Conservation (phyloP, 2,888 invertebrate species). For the Caradrina clavipalpis region DNA sequence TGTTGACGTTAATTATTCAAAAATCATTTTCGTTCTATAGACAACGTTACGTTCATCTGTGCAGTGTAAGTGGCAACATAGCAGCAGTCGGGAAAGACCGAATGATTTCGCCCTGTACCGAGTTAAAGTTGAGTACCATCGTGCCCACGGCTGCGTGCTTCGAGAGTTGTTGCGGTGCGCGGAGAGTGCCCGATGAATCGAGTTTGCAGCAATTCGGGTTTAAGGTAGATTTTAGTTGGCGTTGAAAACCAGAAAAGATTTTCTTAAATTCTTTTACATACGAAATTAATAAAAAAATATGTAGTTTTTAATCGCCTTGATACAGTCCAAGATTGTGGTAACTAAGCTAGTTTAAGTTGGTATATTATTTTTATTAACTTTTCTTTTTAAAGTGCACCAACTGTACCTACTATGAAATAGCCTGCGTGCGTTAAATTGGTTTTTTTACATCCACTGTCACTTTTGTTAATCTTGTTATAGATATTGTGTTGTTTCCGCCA, state of each 20-base stretch:
- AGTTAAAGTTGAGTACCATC: slow-evolving; percentile 55
- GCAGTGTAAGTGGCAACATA: slow-evolving; percentile 28
- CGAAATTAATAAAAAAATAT: too few species aligned
- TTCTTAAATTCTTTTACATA: neutral
- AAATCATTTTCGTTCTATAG: neutral
- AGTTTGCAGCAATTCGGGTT: slow-evolving; percentile 24
- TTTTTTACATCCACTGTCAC: too few species aligned
- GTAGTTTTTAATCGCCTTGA: neutral
- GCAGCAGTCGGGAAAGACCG: slow-evolving; percentile 16
- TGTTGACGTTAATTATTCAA: too few species aligned
- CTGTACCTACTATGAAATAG: too few species aligned
- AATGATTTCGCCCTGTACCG: slow-evolving; percentile 47
- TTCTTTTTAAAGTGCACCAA: too few species aligned
- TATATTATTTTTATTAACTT: too few species aligned
- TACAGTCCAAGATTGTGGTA: neutral
- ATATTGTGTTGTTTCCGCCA: too few species aligned
- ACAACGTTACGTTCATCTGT: neutral
- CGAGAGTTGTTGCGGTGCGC: slow-evolving; percentile 55
- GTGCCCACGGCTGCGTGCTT: slow-evolving; percentile 18
- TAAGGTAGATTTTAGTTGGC: slow-evolving; percentile 8
- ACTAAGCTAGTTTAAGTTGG: neutral
- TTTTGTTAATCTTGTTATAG: too few species aligned
- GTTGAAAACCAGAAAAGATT: neutral
- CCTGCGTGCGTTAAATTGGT: too few species aligned
- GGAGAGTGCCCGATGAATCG: slow-evolving; percentile 43